Evolutionary conservation across 2,888 invertebrate species (phyloP), one percentile per base, ranked within the genome.

Genomic region (Incurvaria masculella): DNA sequence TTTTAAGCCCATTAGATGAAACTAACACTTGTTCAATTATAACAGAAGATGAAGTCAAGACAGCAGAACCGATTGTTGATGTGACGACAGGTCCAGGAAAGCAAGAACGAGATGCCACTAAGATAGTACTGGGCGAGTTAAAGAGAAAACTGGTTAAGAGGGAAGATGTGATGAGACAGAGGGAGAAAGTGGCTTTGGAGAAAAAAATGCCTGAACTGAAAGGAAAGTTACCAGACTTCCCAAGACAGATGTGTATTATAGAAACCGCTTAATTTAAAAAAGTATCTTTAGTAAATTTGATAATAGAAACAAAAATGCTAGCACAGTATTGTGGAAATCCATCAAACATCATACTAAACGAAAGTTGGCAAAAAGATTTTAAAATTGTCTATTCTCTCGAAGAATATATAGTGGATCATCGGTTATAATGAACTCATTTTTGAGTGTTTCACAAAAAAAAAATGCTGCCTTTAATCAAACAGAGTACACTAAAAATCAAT

Each of bases 121-220:
- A 68, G 59, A 59, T 75, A 1, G 76, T 79, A 8, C 50, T 79
- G 2, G 61, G 59, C 11, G 79, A 79, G 53, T 55, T 79, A 40
- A 74, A 66, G 59, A 64, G 72, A 47, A 75, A 74, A 54, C 54
- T 79, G 53, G 72, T 75, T 38, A 73, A 72, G 54, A 58, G 79
- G 53, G 79, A 79, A 46, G 79, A 79, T 45, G 49, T 71, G 2
- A 79, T 79, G 79, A 60, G 78, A 2, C 78, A 75, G 51, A 63
- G 79, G 49, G 79, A 79, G 52, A 68, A 74, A 21, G 73, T 70
- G 54, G 79, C 79, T 11, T 54, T 79, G 14, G 66, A 60, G 2
- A 78, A 75, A 61, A 76, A 78, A 0, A 79, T 79, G 79, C 79
- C 79, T 0, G 66, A 71, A 11, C 48, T 71, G 2, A 69, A 69